Evolutionary conservation across 1,140 invertebrate genomes (phyloP).

Genomic region (Apis dorsata): DNA sequence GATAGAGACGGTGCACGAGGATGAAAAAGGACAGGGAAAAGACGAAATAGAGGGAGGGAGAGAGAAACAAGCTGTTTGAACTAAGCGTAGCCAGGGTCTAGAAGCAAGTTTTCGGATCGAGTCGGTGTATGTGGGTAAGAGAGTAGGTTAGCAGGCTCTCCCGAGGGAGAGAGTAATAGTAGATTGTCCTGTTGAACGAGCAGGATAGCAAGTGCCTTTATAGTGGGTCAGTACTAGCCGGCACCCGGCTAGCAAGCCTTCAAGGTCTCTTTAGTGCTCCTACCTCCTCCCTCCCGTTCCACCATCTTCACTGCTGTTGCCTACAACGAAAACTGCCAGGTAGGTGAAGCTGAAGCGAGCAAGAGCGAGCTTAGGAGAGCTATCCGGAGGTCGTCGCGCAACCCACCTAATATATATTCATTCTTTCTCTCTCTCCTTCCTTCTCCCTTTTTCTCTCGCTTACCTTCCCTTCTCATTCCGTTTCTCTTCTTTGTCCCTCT

Average conservation of each 20-base stretch:
- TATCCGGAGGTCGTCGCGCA: conserved; percentile 59
- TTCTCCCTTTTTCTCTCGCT: conserved; percentile 33
- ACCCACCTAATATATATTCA: conserved; percentile 69
- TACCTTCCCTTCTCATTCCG: conserved; percentile 29
- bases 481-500: conserved; percentile 21
- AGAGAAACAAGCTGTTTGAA: conserved; percentile 46
- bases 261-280: conserved; percentile 71
- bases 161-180: conserved; percentile 71
- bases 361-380: conserved; percentile 46
- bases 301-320: conserved; percentile 59
- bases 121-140: conserved; percentile 74
- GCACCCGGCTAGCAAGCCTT: conserved; percentile 74
- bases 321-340: conserved; percentile 70
- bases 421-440: conserved; percentile 57
- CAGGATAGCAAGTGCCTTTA: conserved; percentile 79
- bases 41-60: conserved; percentile 21
- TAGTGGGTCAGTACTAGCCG: conserved; percentile 80
- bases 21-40: conserved; percentile 39
- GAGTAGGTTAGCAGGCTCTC: conserved; percentile 79
- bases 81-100: conserved; percentile 61
- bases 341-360: conserved; percentile 66
- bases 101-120: conserved; percentile 68
- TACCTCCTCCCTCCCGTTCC: conserved; percentile 47
- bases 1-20: conserved; percentile 14
- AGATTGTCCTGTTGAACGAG: conserved; percentile 70